Base-by-base conservation (phyloP, 2,113 vertebrate genomes). In the Microcebus murinus region DNA sequence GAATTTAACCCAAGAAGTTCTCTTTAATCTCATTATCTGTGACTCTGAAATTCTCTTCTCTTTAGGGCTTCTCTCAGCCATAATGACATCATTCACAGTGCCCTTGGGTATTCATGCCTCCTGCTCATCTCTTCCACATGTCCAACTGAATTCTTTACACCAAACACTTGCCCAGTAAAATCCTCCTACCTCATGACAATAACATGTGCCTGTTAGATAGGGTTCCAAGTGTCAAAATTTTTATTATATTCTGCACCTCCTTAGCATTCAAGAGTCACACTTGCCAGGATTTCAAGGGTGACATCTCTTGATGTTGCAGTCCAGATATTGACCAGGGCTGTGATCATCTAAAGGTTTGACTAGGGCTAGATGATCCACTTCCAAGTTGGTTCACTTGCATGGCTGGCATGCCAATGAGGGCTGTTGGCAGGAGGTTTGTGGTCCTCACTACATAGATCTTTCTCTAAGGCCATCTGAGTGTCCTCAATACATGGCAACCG, bases 1-100 rank as follows among this genome's bases (percentile, higher is more conserved):
- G 18, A 90, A 90, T 90, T 92, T 63, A 81, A 71, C 63, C 31
- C 48, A 81, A 84, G 57, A 91, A 77, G 11, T 39, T 95, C 36
- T 59, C 55, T 48, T 84, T 81, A 95, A 90, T 85, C 34, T 84
- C 67, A 45, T 95, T 88, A 85, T 74, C 70, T 96, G 42, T 95
- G 68, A 82, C 63, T 92, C 63, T 90, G 31, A 71, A 27, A 55
- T 57, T 70, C 87, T 87, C 61, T 57, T 31, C 50, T 52, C 50
- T 57, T 3, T 52, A 74, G 18, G 68, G 12, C 21, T 77, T 76
- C n/a, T 70, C 45, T 93, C 31, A 42, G 85, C 3, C 20, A 6
- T 57, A 57, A 77, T 88, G 77, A 77, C 68, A 29, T 94, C 61
- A 61, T 82, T 77, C 42, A 1, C 7, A 74, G 36, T 55, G 9